Percentiles rank a stretch among this genome's conserved stretches.
These are phyloP conservation scores for Apolygus lucorum DNA, from an alignment of 1,140 invertebrate species.

Conservation along the genomic window DNA sequence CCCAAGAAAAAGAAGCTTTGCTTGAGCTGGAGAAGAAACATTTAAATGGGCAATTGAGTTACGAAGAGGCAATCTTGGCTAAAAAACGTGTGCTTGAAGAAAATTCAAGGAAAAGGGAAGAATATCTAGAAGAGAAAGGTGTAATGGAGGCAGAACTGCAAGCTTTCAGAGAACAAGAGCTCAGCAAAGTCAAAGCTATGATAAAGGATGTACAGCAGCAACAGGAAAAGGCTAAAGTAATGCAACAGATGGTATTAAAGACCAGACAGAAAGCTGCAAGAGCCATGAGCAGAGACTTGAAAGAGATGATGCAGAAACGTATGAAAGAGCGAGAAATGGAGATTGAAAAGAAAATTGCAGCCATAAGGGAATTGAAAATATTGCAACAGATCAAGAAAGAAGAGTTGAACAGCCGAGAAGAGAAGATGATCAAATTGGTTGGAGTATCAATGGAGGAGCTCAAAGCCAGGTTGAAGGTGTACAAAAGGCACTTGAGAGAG, in stretches of 20 bases:
- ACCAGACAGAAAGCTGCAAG: neutral
- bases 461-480: neutral
- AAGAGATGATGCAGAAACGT: neutral
- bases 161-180: neutral
- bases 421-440: neutral
- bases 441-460: neutral
- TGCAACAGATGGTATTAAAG: neutral
- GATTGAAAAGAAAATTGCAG: conserved; percentile 2
- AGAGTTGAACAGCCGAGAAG: conserved; percentile 3
- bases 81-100: neutral
- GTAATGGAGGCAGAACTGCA: neutral
- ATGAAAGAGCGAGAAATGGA: neutral
- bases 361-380: conserved; percentile 1
- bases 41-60: conserved; percentile 5
- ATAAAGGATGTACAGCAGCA: neutral
- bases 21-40: neutral
- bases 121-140: conserved; percentile 1
- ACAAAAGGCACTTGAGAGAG: neutral
- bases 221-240: neutral
- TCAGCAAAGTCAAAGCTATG: neutral
- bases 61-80: neutral
- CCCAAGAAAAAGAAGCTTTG: neutral
- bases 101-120: neutral
- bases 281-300: neutral
- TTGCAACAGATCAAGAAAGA: conserved; percentile 6